Evolutionary conservation across 1,140 invertebrate species (phyloP).

Genomic region (Diplogasteroides magnus): DNA sequence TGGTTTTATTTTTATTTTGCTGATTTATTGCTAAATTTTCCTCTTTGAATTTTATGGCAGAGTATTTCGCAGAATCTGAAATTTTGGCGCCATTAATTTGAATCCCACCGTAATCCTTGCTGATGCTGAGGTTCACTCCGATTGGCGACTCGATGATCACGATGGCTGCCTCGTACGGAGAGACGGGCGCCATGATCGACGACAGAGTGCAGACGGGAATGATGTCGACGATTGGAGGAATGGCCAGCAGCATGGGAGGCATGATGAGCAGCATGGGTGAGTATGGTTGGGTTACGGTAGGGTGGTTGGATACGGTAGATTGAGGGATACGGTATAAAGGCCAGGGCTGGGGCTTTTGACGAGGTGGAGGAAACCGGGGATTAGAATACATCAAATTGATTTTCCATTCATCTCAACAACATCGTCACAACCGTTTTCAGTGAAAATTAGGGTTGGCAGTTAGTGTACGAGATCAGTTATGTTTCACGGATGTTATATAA

Average conservation of each 20-base stretch:
- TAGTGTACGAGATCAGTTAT: no score
- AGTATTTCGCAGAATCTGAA: neutral
- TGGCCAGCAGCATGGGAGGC: constrained; percentile 12
- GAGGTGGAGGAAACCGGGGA: no score
- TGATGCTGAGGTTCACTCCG: constrained; percentile 73
- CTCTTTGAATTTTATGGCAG: neutral
- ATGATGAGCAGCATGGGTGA: constrained; percentile 11
- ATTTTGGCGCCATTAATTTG: constrained; percentile 8
- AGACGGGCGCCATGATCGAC: constrained; percentile 75
- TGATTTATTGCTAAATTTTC: constrained; percentile 7
- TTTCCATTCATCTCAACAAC: no score
- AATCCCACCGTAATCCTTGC: neutral
- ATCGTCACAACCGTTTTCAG: no score
- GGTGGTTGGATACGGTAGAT: no score
- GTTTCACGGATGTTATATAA: no score
- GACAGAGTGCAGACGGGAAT: constrained; percentile 57
- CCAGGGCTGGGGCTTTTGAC: no score
- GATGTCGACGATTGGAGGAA: constrained; percentile 10
- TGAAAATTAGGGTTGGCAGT: no score
- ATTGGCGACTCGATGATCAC: constrained; percentile 92
- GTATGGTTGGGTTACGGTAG: no score
- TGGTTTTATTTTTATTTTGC: constrained; percentile 3
- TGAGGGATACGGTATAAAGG: no score
- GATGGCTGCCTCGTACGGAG: constrained; percentile 72
- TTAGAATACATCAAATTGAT: no score